Evolutionary conservation across 2,888 invertebrate species (phyloP), one percentile per base, ranked within the genome.

Genomic region (Drosophila falleni): DNA sequence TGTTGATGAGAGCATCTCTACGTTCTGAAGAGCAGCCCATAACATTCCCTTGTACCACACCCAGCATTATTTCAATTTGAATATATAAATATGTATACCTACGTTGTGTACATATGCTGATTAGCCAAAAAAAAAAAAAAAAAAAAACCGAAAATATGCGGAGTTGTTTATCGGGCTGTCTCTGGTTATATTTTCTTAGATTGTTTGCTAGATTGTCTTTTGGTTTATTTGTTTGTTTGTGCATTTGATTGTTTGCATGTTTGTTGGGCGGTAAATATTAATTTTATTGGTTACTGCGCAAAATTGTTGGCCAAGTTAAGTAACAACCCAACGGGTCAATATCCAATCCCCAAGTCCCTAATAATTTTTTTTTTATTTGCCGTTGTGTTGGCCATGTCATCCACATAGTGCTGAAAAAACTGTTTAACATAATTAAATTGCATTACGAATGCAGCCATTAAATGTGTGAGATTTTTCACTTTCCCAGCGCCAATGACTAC

Each of bases 401-500:
- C 56, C 59, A 42, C 39, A 67, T 73, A 33, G 49, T 68, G 53
- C 42, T 11, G 50, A 58, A 66, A 29, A 33, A 60, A 61, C 41
- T 35, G 50, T 19, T 62, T 46, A 71, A 13, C 72, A 71, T 59
- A 61, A 76, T 73, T 56, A 54, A 58, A 56, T 60, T 78, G 73
- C 74, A 62, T 56, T 74, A 66, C 65, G 19, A 77, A 50, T 51
- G 64, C 50, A 51, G 53, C 39, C 35, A 55, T 41, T 51, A 60
- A 67, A 62, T 63, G 74, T 78, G 75, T 76, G 75, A 74, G 76
- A 76, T 47, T 76, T 74, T 76, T 74, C 76, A 76, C 76, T 76
- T 76, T 76, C 76, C 76, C 76, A 76, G 54, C 60, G 19, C 9
- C 78, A 47, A 69, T 76, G 76, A 76, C 78, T 46, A 50, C 58